phyloP scores from a whole-genome alignment of 1,140 invertebrate species.

The Aporrectodea caliginosa region DNA sequence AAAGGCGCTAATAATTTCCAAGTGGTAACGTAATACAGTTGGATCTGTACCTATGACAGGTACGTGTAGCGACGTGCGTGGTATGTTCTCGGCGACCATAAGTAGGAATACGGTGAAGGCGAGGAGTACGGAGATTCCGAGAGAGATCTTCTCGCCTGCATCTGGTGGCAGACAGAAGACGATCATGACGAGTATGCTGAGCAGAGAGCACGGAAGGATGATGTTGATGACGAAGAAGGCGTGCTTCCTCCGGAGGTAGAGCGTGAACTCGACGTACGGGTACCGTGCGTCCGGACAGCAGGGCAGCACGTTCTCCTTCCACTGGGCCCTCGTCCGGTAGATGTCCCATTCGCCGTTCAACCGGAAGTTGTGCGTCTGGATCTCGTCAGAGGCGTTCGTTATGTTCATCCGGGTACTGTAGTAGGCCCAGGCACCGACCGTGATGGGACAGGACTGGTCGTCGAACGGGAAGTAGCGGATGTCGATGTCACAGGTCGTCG shows the following conservation, averaged over 20 bases:
- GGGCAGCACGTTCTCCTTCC: conserved; percentile 5
- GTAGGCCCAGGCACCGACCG: conserved; percentile 22
- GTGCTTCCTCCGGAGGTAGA: conserved; percentile 47
- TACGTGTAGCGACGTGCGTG: conserved; percentile 93
- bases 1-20: too few relatives aligned
- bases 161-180: conserved; percentile 98
- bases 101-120: conserved; percentile 53
- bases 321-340: neutral
- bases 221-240: conserved; percentile 99
- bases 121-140: conserved; percentile 75
- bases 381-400: conserved; percentile 1
- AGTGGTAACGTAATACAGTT: too few relatives aligned
- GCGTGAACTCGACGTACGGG: conserved; percentile 18
- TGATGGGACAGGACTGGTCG: conserved; percentile 28
- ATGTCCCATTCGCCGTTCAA: conserved; percentile 21
- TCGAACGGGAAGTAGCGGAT: conserved; percentile 50
- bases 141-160: conserved; percentile 65
- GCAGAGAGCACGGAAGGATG: conserved; percentile 97
- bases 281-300: conserved; percentile 9
- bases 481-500: conserved; percentile 45
- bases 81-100: conserved; percentile 74
- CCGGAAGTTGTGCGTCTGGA: conserved; percentile 9
- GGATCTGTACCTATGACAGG: conserved; percentile 96
- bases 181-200: conserved; percentile 96
- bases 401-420: conserved; percentile 17